Percentiles rank a stretch among this genome's conserved stretches.
Conservation (phyloP, 2,797 vertebrate species). For the Moxostoma hubbsi region DNA sequence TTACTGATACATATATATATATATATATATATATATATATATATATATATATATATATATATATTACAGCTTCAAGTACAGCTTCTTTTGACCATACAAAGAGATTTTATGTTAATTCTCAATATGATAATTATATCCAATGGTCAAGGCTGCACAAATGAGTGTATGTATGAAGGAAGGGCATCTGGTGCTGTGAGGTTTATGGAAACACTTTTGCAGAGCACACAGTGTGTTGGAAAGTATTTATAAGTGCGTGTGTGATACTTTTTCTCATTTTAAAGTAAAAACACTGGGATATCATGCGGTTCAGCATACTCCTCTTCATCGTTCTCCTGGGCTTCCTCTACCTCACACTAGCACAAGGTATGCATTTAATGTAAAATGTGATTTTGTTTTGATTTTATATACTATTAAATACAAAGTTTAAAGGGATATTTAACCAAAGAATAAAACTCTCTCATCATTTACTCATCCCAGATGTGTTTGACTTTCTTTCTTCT, state of each 20-base stretch:
- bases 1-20: too few species aligned
- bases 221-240: not conserved
- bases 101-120: constrained; percentile 1
- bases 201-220: constrained; percentile 2
- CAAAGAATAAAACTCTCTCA: too few species aligned
- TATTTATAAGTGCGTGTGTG: not conserved
- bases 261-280: constrained; percentile 41
- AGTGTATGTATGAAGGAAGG: not conserved
- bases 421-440: too few species aligned
- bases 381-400: not conserved
- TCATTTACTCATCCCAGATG: too few species aligned
- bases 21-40: too few species aligned
- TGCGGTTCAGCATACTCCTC: constrained; percentile 68
- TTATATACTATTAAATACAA: too few species aligned
- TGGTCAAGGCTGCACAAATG: constrained; percentile 54
- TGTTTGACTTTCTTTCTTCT: too few species aligned
- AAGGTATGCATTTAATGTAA: constrained; percentile 65
- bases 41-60: too few species aligned
- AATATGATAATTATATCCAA: constrained; percentile 36
- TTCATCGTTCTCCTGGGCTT: constrained; percentile 63
- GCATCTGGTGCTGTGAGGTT: constrained; percentile 46
- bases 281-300: constrained; percentile 55
- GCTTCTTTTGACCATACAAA: too few species aligned
- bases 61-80: too few species aligned
- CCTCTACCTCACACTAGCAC: constrained; percentile 67